A percentile compares a stretch with the other conserved stretches of the same genome.
These are phyloP conservation scores for Pterocles gutturalis DNA, from an alignment of 2,113 vertebrate genomes.

Conservation along the genomic window DNA sequence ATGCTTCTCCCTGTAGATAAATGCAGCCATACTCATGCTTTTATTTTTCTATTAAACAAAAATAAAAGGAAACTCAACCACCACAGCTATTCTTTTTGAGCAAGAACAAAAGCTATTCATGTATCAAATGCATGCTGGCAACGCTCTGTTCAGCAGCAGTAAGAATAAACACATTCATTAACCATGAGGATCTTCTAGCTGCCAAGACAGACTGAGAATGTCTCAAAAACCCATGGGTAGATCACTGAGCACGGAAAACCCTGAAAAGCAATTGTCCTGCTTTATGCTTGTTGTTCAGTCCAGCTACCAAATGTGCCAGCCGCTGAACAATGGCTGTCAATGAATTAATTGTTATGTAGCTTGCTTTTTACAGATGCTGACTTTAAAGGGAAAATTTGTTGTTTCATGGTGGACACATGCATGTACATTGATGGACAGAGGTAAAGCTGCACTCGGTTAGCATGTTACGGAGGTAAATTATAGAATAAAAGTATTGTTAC, in stretches of 20 bases:
- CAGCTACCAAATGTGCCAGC: conserved; percentile 17
- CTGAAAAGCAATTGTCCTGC: conserved; percentile 21
- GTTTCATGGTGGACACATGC: neutral
- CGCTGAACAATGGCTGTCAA: neutral
- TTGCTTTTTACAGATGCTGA: neutral
- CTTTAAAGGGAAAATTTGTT: neutral
- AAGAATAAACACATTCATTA: conserved; percentile 61
- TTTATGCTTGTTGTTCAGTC: neutral
- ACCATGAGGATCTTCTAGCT: neutral
- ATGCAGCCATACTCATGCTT: neutral
- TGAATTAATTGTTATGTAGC: neutral
- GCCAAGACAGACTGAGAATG: conserved; percentile 26
- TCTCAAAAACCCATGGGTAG: conserved; percentile 33
- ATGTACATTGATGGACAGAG: neutral
- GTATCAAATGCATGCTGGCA: conserved; percentile 2
- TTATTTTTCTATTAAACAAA: neutral
- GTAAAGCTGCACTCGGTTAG: neutral
- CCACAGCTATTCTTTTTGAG: neutral
- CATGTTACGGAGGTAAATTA: neutral
- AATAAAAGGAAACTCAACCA: neutral
- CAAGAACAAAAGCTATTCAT: conserved; percentile 54
- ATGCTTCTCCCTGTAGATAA: neutral
- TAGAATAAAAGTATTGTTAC: neutral
- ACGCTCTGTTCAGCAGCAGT: neutral
- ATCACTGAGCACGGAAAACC: neutral